Percentiles rank a stretch among this genome's conserved stretches.
phyloP scores from a whole-genome alignment of 2,888 invertebrate species.

The Julus scandinavius region DNA sequence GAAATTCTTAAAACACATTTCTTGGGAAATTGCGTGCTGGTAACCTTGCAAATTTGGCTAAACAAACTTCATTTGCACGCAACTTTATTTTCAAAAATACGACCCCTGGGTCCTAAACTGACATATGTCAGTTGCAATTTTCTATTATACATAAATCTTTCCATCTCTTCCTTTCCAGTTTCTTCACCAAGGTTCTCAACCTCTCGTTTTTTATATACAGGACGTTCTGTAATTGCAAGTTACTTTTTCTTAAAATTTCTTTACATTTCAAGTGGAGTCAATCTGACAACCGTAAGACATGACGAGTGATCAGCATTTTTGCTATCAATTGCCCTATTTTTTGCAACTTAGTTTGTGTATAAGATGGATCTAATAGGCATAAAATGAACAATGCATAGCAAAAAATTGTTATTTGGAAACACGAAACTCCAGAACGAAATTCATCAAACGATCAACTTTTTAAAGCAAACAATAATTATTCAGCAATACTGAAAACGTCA shows the following conservation, averaged over 20 bases:
- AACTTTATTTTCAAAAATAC: not conserved
- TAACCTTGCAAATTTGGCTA: not conserved
- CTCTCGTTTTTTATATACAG: not conserved
- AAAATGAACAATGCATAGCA: not conserved
- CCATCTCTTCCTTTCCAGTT: conserved; percentile 12
- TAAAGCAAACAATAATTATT: conserved; percentile 35
- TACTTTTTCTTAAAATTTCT: conserved; percentile 5
- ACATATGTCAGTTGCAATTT: conserved; percentile 16
- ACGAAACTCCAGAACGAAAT: conserved; percentile 22
- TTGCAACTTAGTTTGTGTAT: conserved; percentile 30
- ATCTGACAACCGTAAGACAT: conserved; percentile 48
- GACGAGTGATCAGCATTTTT: conserved; percentile 43
- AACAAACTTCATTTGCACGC: not conserved
- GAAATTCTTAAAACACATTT: too few relatives aligned
- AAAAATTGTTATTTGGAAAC: not conserved
- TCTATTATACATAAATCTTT: not conserved
- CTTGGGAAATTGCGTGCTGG: too few relatives aligned
- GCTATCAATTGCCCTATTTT: conserved; percentile 28
- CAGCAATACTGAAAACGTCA: conserved; percentile 30
- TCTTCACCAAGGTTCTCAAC: conserved; percentile 3
- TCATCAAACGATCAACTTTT: conserved; percentile 21
- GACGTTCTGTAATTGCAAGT: conserved; percentile 23
- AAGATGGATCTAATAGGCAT: conserved; percentile 5
- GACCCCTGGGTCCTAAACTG: not conserved
- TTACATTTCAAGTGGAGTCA: conserved; percentile 8